These are phyloP conservation scores for Pempheris klunzingeri DNA, from an alignment of 2,797 vertebrate genomes.

Conservation along the genomic window DNA sequence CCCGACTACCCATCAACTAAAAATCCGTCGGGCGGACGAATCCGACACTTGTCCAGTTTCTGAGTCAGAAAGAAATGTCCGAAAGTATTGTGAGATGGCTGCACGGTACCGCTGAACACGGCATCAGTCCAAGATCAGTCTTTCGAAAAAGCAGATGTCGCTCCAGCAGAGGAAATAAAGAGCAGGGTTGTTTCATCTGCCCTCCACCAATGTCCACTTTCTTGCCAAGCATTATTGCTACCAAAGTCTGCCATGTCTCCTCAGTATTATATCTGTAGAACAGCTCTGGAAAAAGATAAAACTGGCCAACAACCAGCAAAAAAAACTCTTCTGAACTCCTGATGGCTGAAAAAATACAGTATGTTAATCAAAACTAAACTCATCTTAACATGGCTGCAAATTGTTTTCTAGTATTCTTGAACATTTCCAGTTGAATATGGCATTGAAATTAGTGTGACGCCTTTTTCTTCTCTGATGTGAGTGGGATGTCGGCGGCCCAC, in stretches of 20 bases:
- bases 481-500: conserved; percentile 4
- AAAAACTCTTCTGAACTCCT: conserved; percentile 15
- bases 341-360: conserved; percentile 37
- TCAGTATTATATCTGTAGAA: conserved; percentile 22
- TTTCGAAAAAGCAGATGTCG: conserved; percentile 14
- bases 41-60: conserved; percentile 36
- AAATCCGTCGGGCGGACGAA: conserved; percentile 31
- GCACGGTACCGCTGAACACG: conserved; percentile 33
- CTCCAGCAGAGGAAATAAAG: conserved; percentile 41
- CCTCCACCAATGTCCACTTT: conserved; percentile 53
- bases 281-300: conserved; percentile 23
- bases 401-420: background rate
- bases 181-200: conserved; percentile 36
- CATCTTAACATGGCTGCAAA: conserved; percentile 32
- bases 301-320: background rate
- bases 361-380: conserved; percentile 17
- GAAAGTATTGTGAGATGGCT: conserved; percentile 19
- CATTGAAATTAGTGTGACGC: conserved; percentile 19
- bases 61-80: conserved; percentile 38
- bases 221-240: conserved; percentile 71
- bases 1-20: background rate
- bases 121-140: conserved; percentile 31
- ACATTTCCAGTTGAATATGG: conserved; percentile 34
- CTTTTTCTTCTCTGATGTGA: background rate
- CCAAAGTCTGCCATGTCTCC: conserved; percentile 37